A percentile compares a stretch with the other conserved stretches of the same genome.
phyloP scores from a whole-genome alignment of 2,797 vertebrate species.

The Sebastes jordani region DNA sequence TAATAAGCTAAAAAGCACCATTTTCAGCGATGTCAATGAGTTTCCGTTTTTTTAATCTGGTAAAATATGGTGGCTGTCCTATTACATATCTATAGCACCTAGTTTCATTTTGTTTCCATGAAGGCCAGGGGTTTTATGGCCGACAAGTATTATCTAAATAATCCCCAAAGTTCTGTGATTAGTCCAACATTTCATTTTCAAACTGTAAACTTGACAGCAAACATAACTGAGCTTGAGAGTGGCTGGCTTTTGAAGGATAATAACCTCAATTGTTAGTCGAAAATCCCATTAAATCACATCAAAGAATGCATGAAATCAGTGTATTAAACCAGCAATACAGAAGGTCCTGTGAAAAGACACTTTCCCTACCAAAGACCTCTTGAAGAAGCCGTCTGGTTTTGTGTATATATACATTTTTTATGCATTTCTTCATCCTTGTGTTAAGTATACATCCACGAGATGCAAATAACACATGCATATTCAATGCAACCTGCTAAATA shows the following conservation, averaged over 20 bases:
- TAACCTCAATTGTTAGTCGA: neutral
- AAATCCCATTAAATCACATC: neutral
- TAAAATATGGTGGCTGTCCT: no score
- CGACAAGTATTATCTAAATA: neutral
- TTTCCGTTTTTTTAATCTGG: no score
- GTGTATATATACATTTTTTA: no score
- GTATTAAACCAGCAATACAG: neutral
- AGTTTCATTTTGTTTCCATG: neutral
- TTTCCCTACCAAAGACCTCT: neutral
- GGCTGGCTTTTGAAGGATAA: neutral
- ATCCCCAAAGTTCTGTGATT: no score
- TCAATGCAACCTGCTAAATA: constrained; percentile 3
- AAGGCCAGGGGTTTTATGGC: neutral
- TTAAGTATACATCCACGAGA: neutral
- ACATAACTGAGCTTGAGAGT: neutral
- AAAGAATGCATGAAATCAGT: neutral
- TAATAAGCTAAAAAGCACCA: no score
- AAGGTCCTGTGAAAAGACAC: neutral
- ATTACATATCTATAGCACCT: neutral
- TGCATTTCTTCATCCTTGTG: neutral
- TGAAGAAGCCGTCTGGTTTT: neutral
- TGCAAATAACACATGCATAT: constrained; percentile 36
- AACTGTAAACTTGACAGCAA: neutral
- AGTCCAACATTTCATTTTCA: neutral
- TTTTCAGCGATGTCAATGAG: no score